Base-by-base conservation (phyloP, 2,888 invertebrate genomes). In the Leptopilina drosophilae region DNA sequence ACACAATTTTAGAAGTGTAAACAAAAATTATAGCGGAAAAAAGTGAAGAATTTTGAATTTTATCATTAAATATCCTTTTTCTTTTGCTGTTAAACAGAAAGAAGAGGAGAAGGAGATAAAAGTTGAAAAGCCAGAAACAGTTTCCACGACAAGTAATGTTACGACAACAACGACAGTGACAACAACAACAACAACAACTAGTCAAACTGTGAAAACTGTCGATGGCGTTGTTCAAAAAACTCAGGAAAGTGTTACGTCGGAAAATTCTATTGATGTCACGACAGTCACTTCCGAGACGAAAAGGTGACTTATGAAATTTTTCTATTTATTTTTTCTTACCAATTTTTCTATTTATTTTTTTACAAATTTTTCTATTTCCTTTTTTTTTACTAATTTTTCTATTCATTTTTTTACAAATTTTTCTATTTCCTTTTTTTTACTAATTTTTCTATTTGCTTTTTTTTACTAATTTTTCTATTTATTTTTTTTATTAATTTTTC, bases 101-200 rank as follows among this genome's bases (percentile, higher is more conserved):
- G 93, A 92, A 85, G 93, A 93, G 82, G 93, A 93, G 9, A 93
- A 92, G 85, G 93, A 93, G 87, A 92, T 93, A 92, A 93, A 93
- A 83, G 92, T 93, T 76, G 93, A 93, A 79, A 90, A 84, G 14
- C 89, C 91, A 12, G 84, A 85, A 66, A 91, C 92, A 86, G 87
- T 90, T 11, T 85, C 82, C 8, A 87, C 89, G 42, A 92, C 90
- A 59, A 88, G 90, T 12, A 91, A 89, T n/a, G 93, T 89, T 66
- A 88, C 89, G 66, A 89, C 90, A 33, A 92, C 92, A 67, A 89
- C 90, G 33, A 92, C 92, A 9, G 92, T 91, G 6, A 92, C 92
- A n/a, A 92, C 92, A 0, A 91, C 91, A 1, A 90, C 92, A 1
- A 89, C 90, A 5, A 92, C 92, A 1, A 92, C 90, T 20, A 91